Conservation (phyloP, 1,140 invertebrate genomes). For the Microplitis mediator region DNA sequence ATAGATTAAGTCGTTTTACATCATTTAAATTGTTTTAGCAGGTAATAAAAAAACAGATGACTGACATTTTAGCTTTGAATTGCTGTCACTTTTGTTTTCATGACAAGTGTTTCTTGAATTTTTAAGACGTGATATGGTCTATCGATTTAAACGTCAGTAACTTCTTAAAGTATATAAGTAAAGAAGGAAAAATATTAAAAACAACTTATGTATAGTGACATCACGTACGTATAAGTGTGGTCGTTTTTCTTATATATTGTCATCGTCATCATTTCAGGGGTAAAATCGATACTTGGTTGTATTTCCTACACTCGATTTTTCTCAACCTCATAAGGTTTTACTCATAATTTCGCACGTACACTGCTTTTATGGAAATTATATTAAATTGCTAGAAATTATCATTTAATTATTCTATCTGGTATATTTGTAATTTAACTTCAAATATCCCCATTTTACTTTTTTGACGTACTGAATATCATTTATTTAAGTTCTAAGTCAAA, state of each 20-base stretch:
- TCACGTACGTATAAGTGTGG: background rate
- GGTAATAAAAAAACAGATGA: background rate
- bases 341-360: background rate
- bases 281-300: background rate
- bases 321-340: background rate
- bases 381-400: constrained; percentile 9
- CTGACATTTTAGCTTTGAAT: constrained; percentile 5
- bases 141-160: constrained; percentile 32
- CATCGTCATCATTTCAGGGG: constrained; percentile 13
- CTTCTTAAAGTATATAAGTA: constrained; percentile 29
- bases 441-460: no score
- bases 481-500: no score
- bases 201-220: background rate
- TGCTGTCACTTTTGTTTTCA: constrained; percentile 9
- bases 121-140: constrained; percentile 28
- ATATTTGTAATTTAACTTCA: no score
- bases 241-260: background rate
- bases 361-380: constrained; percentile 12
- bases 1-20: no score
- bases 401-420: background rate
- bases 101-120: constrained; percentile 25
- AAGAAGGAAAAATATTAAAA: constrained; percentile 25
- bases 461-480: no score
- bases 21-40: no score
- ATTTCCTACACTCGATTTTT: constrained; percentile 17